A percentile compares a stretch with the other conserved stretches of the same genome.
These are phyloP conservation scores for Camponotus vicinus DNA, from an alignment of 1,140 invertebrate species.

Conservation along the genomic window DNA sequence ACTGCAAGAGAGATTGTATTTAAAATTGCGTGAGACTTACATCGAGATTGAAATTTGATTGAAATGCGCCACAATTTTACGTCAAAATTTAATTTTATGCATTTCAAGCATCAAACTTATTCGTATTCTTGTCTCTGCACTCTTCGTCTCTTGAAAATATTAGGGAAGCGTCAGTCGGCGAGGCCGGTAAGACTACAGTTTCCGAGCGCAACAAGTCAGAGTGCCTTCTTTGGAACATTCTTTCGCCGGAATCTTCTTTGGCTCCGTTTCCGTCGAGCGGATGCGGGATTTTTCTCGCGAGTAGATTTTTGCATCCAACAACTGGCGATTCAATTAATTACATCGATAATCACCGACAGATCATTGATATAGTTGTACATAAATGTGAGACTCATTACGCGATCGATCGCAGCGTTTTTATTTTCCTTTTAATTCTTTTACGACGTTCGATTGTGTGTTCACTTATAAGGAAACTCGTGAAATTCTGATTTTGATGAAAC, in stretches of 20 bases:
- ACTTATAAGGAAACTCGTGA: neutral
- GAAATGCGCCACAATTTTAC: neutral
- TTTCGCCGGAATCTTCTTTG: neutral
- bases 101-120: neutral
- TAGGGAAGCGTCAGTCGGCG: neutral
- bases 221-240: conserved; percentile 17
- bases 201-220: conserved; percentile 53
- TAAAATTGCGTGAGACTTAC: neutral
- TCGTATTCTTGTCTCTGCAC: neutral
- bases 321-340: conserved; percentile 2
- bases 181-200: conserved; percentile 1
- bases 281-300: neutral
- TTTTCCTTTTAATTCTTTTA: conserved; percentile 30
- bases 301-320: neutral
- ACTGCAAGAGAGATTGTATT: neutral
- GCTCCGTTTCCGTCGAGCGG: too few relatives aligned
- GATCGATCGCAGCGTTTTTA: neutral
- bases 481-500: too few relatives aligned
- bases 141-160: conserved; percentile 1
- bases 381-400: neutral
- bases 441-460: neutral
- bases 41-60: neutral
- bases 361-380: neutral
- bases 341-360: neutral
- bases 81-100: neutral